Conservation (phyloP, 2,113 vertebrate genomes). For the Pluvianellus socialis region DNA sequence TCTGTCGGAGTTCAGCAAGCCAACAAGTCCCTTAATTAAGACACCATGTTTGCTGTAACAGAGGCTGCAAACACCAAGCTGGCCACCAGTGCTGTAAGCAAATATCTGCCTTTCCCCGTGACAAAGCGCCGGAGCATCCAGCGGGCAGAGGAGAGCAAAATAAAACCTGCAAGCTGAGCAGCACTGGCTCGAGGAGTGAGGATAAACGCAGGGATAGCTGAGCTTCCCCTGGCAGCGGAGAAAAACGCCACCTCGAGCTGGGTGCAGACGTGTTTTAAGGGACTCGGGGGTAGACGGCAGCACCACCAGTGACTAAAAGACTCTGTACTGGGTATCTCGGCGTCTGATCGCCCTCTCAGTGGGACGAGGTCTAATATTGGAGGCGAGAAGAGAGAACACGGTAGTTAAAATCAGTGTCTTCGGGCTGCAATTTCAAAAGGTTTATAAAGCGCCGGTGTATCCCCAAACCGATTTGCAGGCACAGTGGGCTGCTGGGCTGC, state of each 20-base stretch:
- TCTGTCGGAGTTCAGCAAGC: slow-evolving; percentile 74
- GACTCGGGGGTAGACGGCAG: fast-evolving
- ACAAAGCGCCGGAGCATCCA: neutral
- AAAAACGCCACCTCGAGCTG: neutral
- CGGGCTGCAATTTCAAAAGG: neutral
- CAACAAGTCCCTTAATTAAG: slow-evolving; percentile 69
- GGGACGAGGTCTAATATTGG: neutral
- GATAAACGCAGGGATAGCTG: neutral
- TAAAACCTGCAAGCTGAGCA: neutral
- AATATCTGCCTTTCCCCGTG: neutral
- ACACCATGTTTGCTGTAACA: slow-evolving; percentile 61
- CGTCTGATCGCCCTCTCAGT: neutral
- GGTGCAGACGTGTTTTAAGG: neutral
- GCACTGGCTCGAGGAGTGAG: neutral
- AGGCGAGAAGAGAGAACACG: neutral
- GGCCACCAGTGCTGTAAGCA: neutral
- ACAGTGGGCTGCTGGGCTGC: neutral
- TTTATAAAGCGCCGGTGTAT: neutral
- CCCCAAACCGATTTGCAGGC: neutral
- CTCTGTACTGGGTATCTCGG: fast-evolving
- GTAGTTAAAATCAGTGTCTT: neutral
- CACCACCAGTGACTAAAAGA: fast-evolving
- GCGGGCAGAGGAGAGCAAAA: neutral
- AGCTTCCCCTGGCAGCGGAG: neutral
- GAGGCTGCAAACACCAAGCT: slow-evolving; percentile 48